Evolutionary conservation across 2,113 vertebrate species (phyloP).

Genomic region (Dromaius novaehollandiae): DNA sequence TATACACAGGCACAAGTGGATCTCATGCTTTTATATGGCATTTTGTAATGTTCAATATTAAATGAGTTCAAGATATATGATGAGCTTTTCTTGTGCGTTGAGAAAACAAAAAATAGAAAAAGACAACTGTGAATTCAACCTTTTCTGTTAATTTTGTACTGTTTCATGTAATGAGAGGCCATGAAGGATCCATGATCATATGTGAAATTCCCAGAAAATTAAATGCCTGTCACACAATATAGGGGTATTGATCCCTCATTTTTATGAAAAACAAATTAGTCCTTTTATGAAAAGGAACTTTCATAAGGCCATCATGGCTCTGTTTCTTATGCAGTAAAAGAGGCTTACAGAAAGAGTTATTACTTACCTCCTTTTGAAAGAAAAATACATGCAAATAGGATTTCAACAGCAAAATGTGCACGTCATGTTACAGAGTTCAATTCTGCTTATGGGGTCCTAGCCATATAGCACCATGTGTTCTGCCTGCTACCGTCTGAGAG

Average conservation of each 20-base stretch:
- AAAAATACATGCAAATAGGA: neutral
- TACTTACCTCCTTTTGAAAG: neutral
- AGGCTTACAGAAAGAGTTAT: neutral
- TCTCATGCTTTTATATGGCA: neutral
- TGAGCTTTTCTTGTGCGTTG: neutral
- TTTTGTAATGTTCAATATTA: neutral
- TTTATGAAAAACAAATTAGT: neutral
- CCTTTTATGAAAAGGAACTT: neutral
- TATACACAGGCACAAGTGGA: conserved; percentile 1
- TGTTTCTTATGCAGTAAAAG: neutral
- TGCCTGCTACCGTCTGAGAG: neutral
- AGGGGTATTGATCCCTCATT: neutral
- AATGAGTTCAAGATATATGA: neutral
- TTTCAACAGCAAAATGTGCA: neutral
- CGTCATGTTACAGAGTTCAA: neutral
- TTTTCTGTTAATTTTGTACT: neutral
- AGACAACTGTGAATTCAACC: neutral
- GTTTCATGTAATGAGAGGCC: neutral
- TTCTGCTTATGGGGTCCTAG: neutral
- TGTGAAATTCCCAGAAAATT: neutral
- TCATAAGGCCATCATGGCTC: neutral
- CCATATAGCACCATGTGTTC: neutral
- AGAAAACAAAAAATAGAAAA: neutral
- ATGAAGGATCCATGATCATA: neutral
- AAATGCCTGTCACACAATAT: neutral